Percentiles rank a stretch among this genome's conserved stretches.
Evolutionary conservation across 2,888 invertebrate genomes (phyloP).

Genomic region (Melieria picta): DNA sequence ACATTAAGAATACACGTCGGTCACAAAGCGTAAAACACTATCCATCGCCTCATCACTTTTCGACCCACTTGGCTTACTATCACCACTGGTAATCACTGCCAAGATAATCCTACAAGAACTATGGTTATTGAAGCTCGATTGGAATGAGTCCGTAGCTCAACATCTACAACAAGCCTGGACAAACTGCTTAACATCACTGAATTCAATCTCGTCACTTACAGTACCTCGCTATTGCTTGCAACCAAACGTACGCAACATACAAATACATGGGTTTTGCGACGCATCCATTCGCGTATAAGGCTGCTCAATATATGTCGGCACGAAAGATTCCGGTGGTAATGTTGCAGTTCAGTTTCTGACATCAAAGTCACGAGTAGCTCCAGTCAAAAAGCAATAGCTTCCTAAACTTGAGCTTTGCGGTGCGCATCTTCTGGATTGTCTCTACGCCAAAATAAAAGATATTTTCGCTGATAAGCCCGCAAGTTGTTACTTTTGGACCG

Average conservation of each 20-base stretch:
- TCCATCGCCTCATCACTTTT: slow-evolving; percentile 17
- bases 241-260: background rate
- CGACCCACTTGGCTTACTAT: slow-evolving; percentile 1
- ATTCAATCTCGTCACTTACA: background rate
- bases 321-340: background rate
- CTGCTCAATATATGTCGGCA: slow-evolving; percentile 24
- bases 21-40: no score
- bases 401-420: background rate
- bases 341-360: slow-evolving; percentile 16
- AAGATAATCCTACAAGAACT: slow-evolving; percentile 4
- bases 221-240: slow-evolving; percentile 1
- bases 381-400: no score
- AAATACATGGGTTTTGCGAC: slow-evolving; percentile 21
- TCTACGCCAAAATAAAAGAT: slow-evolving; percentile 2
- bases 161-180: slow-evolving; percentile 2
- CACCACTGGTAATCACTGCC: background rate
- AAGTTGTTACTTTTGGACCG: no score
- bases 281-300: slow-evolving; percentile 6
- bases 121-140: slow-evolving; percentile 2
- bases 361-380: background rate
- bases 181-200: background rate
- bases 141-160: slow-evolving; percentile 15
- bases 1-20: background rate
- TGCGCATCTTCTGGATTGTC: slow-evolving; percentile 1
- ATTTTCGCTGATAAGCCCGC: no score